Base-by-base conservation (phyloP, 2,797 vertebrate species). In the Cirrhinus mrigala region DNA sequence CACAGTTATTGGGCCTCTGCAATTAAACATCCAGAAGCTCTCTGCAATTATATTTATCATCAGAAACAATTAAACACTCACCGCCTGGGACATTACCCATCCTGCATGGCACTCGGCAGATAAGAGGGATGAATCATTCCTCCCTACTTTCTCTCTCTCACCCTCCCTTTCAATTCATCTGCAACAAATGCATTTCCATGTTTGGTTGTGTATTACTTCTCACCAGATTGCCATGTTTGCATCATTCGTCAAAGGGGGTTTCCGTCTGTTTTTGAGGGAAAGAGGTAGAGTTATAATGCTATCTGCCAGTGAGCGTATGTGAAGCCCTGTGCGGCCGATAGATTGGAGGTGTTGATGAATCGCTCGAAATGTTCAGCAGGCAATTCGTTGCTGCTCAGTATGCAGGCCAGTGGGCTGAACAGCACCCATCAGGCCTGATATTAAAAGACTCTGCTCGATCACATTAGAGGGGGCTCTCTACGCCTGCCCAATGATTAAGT, bases 311-410 rank as follows among this genome's bases (percentile, higher is more conserved):
- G 86, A 81, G 81, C 88, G 82, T 86, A 78, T 87, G 81, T 79
- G 83, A 68, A 79, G 56, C 24, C 83, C 37, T 88, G 74, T 85
- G 87, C 83, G 40, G 92, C 91, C 91, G 89, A 89, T 90, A 95
- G 94, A 95, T 95, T 95, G 95, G 91, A 87, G 90, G 90, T 92
- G 92, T 92, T 95, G 95, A 95, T 95, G 93, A 95, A 95, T 95
- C 90, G 85, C 92, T 90, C 89, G 75, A 92, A 91, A 94, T 90
- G 93, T 94, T 94, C 93, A 93, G 93, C 93, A 95, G 93, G 94
- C 94, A 95, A 95, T 95, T 92, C 92, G 91, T 92, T 91, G 93
- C 94, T 94, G 94, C 93, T 95, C 94, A 93, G 94, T 95, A 95
- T 95, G 94, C 94, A 95, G 93, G 93, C 92, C 86, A 92, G 92